phyloP scores from a whole-genome alignment of 2,113 vertebrate genomes.

The Platycercus adscitus region DNA sequence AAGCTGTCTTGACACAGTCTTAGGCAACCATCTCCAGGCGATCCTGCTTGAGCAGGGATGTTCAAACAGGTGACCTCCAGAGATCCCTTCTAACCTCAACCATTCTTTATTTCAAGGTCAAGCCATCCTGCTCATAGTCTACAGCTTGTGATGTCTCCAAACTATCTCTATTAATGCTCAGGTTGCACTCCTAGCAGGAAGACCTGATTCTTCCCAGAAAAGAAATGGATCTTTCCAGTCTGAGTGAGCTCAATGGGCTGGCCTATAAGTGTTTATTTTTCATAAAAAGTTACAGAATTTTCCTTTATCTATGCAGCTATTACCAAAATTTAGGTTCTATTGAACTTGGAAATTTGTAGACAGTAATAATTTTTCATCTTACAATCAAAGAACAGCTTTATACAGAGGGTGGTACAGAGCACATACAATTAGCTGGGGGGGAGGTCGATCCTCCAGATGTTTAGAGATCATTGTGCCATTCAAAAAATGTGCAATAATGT shows the following conservation, averaged over 20 bases:
- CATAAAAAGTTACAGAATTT: neutral
- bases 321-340: neutral
- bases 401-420: neutral
- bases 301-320: neutral
- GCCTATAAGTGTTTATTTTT: neutral
- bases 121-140: neutral
- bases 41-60: neutral
- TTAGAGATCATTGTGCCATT: neutral
- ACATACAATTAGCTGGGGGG: neutral
- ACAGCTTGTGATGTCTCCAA: neutral
- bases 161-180: neutral
- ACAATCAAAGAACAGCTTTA: neutral
- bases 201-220: neutral
- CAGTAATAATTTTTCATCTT: neutral
- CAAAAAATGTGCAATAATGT: neutral
- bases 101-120: neutral
- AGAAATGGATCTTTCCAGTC: neutral
- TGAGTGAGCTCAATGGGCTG: neutral
- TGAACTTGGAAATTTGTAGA: neutral
- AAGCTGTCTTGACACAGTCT: rapidly evolving
- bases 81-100: neutral
- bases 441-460: rapidly evolving
- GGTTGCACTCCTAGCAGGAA: neutral
- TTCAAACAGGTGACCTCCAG: neutral
- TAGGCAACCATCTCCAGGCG: neutral